Conservation (phyloP, 2,797 vertebrate genomes). For the Prionace glauca region DNA sequence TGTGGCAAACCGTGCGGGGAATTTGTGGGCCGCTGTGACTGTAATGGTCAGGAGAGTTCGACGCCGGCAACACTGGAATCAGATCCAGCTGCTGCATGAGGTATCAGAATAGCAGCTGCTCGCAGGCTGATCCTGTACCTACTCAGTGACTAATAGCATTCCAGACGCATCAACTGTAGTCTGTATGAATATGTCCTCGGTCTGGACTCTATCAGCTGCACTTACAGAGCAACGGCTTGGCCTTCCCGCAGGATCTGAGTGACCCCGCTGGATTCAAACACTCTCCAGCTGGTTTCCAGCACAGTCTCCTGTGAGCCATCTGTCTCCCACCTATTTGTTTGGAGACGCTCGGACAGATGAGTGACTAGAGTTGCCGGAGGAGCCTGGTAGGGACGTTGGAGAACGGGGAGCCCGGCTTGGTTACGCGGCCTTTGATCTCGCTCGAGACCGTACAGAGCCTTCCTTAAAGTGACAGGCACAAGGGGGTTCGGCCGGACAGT, state of each 20-base stretch:
- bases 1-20: background rate
- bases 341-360: slow-evolving; percentile 45
- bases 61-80: slow-evolving; percentile 2
- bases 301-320: slow-evolving; percentile 46
- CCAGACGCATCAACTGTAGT: slow-evolving; percentile 45
- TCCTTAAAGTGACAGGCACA: background rate
- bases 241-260: slow-evolving; percentile 47
- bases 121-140: slow-evolving; percentile 58
- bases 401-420: background rate
- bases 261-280: slow-evolving; percentile 54
- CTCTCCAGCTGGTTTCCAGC: slow-evolving; percentile 50
- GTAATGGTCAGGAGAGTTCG: background rate
- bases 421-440: background rate
- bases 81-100: slow-evolving; percentile 26
- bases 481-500: background rate
- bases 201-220: slow-evolving; percentile 3
- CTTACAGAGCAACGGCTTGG: background rate
- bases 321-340: slow-evolving; percentile 50
- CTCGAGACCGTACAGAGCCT: background rate
- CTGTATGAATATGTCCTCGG: slow-evolving; percentile 46
- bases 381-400: background rate
- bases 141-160: slow-evolving; percentile 63
- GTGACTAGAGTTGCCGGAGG: background rate
- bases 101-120: slow-evolving; percentile 49
- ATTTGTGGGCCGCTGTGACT: background rate